phyloP scores from a whole-genome alignment of 2,113 vertebrate species.

The Fregetta grallaria region DNA sequence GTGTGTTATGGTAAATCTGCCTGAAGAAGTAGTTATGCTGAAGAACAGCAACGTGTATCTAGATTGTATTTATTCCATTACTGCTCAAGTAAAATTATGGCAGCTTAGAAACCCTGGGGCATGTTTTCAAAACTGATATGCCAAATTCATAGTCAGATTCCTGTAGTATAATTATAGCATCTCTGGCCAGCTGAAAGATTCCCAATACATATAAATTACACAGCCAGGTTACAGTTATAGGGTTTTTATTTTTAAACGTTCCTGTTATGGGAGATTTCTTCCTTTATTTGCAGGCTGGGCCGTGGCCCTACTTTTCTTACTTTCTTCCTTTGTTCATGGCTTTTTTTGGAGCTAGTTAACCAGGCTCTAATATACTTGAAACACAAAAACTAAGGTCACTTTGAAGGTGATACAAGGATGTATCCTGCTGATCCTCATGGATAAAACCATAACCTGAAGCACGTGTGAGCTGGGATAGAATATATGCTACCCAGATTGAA shows the following conservation, averaged over 20 bases:
- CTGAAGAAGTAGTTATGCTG: slow-evolving; percentile 69
- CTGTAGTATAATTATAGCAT: slow-evolving; percentile 14
- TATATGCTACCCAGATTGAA: not conserved
- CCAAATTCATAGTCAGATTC: slow-evolving; percentile 51
- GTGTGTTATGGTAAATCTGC: slow-evolving; percentile 78
- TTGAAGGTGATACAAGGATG: not conserved
- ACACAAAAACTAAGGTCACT: not conserved
- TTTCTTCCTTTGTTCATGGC: not conserved
- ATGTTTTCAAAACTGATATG: slow-evolving; percentile 46
- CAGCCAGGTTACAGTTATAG: not conserved
- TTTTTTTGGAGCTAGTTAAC: not conserved
- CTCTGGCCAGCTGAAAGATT: slow-evolving; percentile 32
- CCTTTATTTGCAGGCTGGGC: not conserved
- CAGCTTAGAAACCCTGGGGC: slow-evolving; percentile 36
- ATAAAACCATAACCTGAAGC: not conserved
- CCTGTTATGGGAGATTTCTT: not conserved
- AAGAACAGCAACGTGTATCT: slow-evolving; percentile 62
- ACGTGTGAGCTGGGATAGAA: accelerated
- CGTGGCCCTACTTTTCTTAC: not conserved
- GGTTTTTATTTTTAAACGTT: not conserved
- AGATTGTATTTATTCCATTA: slow-evolving; percentile 69
- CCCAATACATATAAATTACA: slow-evolving; percentile 28
- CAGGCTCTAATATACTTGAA: not conserved
- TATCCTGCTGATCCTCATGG: not conserved
- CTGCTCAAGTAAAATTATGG: slow-evolving; percentile 53